A percentile compares a stretch with the other conserved stretches of the same genome.
Evolutionary conservation across 2,797 vertebrate species (phyloP).

Genomic region (Myotis pilosus): DNA sequence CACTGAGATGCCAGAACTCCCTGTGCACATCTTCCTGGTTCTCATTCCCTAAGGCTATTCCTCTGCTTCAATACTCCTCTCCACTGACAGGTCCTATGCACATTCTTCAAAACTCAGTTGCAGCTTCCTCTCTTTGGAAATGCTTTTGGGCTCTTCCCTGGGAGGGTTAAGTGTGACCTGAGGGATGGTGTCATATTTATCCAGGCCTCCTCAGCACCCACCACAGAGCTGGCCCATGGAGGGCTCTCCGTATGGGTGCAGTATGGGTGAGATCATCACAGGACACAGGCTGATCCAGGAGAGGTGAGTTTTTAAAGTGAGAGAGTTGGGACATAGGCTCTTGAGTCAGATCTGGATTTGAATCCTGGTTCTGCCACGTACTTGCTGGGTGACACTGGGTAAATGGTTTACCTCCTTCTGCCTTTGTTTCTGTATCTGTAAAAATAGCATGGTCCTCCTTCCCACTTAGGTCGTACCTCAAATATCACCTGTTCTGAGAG

Average conservation of each 20-base stretch:
- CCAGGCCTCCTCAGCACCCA: neutral
- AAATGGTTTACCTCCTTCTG: neutral
- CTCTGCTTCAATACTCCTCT: neutral
- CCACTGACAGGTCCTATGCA: fast-evolving
- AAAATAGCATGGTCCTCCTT: neutral
- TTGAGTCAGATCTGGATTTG: neutral
- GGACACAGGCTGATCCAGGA: neutral
- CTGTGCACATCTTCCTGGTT: neutral
- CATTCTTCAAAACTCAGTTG: neutral
- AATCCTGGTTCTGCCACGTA: slow-evolving; percentile 19
- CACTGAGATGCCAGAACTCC: neutral
- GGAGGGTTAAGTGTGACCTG: neutral
- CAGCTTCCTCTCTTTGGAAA: neutral
- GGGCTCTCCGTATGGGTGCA: neutral
- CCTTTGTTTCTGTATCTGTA: neutral
- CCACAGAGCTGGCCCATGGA: neutral
- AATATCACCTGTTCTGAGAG: neutral
- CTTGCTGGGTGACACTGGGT: neutral
- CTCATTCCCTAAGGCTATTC: neutral
- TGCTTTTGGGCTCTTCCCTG: neutral
- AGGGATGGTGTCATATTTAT: neutral
- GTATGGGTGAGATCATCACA: neutral
- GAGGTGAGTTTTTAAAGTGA: neutral
- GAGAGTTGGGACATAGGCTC: neutral
- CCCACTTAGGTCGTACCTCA: neutral